These are phyloP conservation scores for Pteruthius melanotis DNA, from an alignment of 2,113 vertebrate species.

Conservation along the genomic window DNA sequence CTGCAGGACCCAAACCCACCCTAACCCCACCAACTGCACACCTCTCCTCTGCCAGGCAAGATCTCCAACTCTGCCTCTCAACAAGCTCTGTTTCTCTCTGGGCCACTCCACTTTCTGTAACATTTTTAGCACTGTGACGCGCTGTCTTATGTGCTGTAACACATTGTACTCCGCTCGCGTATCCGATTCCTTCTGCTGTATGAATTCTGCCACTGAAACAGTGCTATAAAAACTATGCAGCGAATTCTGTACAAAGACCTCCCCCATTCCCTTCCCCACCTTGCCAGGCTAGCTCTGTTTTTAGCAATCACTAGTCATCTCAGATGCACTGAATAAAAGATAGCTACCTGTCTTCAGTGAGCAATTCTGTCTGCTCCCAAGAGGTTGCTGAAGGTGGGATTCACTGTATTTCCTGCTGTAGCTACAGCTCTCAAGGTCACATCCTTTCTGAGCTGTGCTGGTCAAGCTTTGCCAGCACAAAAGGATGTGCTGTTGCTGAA, in stretches of 20 bases:
- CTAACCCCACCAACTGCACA: neutral
- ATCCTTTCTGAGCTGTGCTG: neutral
- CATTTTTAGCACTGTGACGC: conserved; percentile 36
- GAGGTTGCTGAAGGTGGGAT: neutral
- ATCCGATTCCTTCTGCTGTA: conserved; percentile 12
- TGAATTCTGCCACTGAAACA: conserved; percentile 17
- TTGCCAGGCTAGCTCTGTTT: neutral
- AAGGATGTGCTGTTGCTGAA: neutral
- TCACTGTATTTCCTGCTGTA: neutral
- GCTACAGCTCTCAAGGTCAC: neutral
- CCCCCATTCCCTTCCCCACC: neutral
- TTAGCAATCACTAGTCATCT: conserved; percentile 20
- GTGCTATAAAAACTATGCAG: conserved; percentile 10
- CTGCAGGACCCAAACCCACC: neutral
- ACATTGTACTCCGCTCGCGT: neutral
- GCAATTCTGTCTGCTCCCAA: neutral
- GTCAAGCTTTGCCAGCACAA: neutral
- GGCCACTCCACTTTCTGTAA: neutral
- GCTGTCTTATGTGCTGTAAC: conserved; percentile 20
- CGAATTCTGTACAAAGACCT: neutral
- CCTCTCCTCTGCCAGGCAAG: neutral
- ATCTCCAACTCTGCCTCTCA: neutral
- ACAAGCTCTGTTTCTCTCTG: neutral
- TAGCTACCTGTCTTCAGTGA: neutral
- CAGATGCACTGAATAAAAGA: neutral